Evolutionary conservation across 1,140 invertebrate species (phyloP).

Genomic region (Pseudomyrmex pallidus): DNA sequence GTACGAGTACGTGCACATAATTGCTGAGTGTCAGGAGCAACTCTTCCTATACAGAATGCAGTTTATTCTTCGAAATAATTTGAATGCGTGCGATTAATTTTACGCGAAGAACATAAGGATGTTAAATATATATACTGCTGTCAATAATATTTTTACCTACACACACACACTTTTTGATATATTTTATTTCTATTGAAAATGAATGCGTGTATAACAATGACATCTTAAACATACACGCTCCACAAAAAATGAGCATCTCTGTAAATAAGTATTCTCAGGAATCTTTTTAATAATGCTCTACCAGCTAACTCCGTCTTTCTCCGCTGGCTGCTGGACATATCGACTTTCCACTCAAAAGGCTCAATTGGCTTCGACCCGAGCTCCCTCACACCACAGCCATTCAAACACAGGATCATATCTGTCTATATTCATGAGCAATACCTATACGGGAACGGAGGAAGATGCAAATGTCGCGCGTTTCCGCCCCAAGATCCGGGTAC

Average conservation of each 20-base stretch:
- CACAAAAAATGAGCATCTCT: background rate
- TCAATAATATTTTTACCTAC: too few relatives aligned
- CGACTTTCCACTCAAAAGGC: constrained; percentile 68
- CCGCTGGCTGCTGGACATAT: constrained; percentile 65
- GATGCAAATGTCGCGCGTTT: constrained; percentile 75
- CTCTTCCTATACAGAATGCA: constrained; percentile 3
- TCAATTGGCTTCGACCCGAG: constrained; percentile 63
- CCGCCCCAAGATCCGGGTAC: constrained; percentile 69
- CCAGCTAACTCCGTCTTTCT: constrained; percentile 42
- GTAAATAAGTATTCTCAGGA: constrained; percentile 10
- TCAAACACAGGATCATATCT: constrained; percentile 74
- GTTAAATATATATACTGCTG: background rate
- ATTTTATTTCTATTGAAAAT: too few relatives aligned
- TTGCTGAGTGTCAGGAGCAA: constrained; percentile 51
- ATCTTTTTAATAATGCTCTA: constrained; percentile 47
- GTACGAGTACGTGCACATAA: constrained; percentile 56
- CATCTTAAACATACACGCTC: background rate
- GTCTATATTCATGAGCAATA: constrained; percentile 77
- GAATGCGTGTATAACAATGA: too few relatives aligned
- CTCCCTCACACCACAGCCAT: constrained; percentile 65
- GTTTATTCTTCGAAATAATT: constrained; percentile 7
- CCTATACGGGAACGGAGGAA: constrained; percentile 64
- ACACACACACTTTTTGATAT: too few relatives aligned
- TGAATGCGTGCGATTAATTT: background rate
- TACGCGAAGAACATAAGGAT: background rate